These are phyloP conservation scores for Apis laboriosa DNA, from an alignment of 1,140 invertebrate species.

Conservation along the genomic window DNA sequence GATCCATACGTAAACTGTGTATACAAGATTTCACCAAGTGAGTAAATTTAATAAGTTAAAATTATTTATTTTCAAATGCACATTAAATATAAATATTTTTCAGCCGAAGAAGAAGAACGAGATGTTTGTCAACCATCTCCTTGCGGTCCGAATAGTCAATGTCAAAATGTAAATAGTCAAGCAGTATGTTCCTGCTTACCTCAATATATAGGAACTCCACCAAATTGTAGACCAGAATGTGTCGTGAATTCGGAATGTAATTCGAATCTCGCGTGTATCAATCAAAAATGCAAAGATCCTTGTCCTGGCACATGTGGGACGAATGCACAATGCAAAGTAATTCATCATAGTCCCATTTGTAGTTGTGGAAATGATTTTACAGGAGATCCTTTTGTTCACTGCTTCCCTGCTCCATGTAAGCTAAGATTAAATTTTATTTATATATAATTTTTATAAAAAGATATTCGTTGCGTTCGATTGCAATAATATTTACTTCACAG, in stretches of 20 bases:
- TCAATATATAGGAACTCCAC: constrained; percentile 87
- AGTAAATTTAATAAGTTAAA: constrained; percentile 43
- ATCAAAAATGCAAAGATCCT: constrained; percentile 90
- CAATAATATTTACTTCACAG: constrained; percentile 2
- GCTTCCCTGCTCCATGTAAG: constrained; percentile 81
- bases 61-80: no score
- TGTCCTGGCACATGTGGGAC: constrained; percentile 89
- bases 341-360: constrained; percentile 83
- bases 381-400: constrained; percentile 85
- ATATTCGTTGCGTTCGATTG: background rate
- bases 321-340: constrained; percentile 86
- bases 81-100: background rate
- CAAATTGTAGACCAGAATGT: constrained; percentile 88
- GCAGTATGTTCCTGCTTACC: constrained; percentile 89
- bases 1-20: constrained; percentile 87
- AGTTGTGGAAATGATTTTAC: constrained; percentile 83
- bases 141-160: constrained; percentile 90
- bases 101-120: constrained; percentile 49
- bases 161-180: constrained; percentile 82
- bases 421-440: background rate
- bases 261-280: constrained; percentile 86
- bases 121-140: constrained; percentile 87
- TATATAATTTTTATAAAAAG: background rate
- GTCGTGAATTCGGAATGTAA: constrained; percentile 88
- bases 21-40: constrained; percentile 76